Conservation (phyloP, 1,140 invertebrate genomes). For the Zaprionus ornatus region DNA sequence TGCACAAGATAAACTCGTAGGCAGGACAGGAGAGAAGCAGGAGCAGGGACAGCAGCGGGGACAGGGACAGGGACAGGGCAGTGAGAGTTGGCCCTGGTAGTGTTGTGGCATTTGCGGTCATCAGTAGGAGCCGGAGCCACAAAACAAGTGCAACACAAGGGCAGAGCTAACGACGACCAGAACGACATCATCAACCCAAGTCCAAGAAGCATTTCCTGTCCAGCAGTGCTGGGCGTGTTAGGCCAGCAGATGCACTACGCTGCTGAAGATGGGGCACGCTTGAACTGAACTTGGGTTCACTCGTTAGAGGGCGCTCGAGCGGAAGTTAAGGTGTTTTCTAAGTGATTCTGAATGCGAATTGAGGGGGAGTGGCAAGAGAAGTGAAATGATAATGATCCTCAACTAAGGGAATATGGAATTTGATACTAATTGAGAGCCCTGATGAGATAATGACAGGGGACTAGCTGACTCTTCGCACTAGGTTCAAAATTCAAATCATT, state of each 20-base stretch:
- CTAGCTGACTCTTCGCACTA: too few species aligned
- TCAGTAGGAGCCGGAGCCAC: not conserved
- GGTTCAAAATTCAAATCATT: too few species aligned
- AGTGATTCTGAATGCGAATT: not conserved
- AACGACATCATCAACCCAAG: not conserved
- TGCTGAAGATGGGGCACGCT: not conserved
- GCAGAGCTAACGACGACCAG: not conserved
- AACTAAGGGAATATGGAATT: too few species aligned
- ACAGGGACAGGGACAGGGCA: not conserved
- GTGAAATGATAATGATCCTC: too few species aligned
- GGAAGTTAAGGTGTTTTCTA: not conserved
- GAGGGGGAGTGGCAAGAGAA: not conserved
- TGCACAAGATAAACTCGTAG: not conserved
- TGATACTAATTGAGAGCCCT: too few species aligned
- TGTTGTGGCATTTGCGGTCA: not conserved
- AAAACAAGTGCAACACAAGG: not conserved
- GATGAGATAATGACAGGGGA: too few species aligned
- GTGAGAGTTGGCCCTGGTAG: not conserved
- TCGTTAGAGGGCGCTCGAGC: not conserved
- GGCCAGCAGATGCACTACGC: too few species aligned
- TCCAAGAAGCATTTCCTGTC: not conserved
- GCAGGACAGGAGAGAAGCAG: not conserved
- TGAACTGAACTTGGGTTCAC: not conserved
- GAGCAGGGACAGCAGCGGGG: too few species aligned
- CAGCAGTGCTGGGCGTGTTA: too few species aligned